phyloP scores from a whole-genome alignment of 2,888 invertebrate genomes.

The Lycocerus yunnanus region DNA sequence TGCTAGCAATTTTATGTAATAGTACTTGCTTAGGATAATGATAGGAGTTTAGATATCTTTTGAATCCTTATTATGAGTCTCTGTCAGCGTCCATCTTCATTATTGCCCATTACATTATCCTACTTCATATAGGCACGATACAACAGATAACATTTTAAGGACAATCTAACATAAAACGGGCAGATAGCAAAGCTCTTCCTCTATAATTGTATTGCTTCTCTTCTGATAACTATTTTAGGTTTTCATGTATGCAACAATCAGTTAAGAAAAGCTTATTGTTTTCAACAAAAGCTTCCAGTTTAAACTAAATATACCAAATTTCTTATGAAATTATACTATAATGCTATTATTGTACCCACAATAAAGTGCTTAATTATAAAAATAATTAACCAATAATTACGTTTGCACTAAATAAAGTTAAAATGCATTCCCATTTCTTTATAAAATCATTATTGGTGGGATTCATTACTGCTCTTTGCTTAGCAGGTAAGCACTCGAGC shows the following conservation, averaged over 20 bases:
- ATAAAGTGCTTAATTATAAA: no score
- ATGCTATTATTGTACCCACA: neutral
- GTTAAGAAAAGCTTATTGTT: neutral
- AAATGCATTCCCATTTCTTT: neutral
- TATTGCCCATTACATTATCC: constrained; percentile 33
- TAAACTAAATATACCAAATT: neutral
- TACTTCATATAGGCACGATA: constrained; percentile 26
- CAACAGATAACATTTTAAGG: constrained; percentile 25
- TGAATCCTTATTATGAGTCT: constrained; percentile 29
- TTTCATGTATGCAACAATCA: constrained; percentile 19
- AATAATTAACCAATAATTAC: no score
- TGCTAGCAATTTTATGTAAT: constrained; percentile 30
- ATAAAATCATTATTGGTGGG: neutral
- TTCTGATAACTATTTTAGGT: constrained; percentile 25
- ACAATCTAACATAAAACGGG: constrained; percentile 30
- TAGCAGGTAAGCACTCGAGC: neutral
- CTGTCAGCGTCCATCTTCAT: constrained; percentile 33
- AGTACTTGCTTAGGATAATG: constrained; percentile 31
- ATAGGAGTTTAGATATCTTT: constrained; percentile 27
- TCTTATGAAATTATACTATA: neutral
- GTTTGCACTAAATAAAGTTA: no score
- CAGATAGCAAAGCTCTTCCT: constrained; percentile 38
- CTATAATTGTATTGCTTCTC: constrained; percentile 41
- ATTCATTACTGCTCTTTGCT: neutral
- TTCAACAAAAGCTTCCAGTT: neutral